These are phyloP conservation scores for Sylvietta virens DNA, from an alignment of 2,113 vertebrate species.

Conservation along the genomic window DNA sequence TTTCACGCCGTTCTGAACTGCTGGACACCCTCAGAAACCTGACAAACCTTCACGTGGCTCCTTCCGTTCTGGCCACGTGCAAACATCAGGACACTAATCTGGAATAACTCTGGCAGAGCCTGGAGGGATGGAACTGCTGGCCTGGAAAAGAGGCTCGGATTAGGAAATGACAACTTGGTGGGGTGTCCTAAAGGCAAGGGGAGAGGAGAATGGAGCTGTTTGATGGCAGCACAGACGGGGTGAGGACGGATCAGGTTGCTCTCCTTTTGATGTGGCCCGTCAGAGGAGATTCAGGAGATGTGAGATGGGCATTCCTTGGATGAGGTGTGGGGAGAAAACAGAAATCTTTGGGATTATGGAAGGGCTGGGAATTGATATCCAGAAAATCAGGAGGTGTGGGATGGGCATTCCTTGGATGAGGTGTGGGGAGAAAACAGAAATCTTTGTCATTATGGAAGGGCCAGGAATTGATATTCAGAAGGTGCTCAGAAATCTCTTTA, in stretches of 20 bases:
- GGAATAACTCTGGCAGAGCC: background rate
- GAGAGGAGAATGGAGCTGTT: background rate
- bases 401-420: background rate
- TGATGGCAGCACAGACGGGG: background rate
- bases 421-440: background rate
- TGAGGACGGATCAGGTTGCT: background rate
- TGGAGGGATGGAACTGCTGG: background rate
- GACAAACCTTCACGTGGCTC: no score
- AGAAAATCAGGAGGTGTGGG: background rate
- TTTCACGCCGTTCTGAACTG: no score
- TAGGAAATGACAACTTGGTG: background rate
- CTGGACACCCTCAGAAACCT: no score
- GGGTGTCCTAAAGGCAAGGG: background rate
- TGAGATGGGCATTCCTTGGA: accelerated
- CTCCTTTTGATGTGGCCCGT: background rate
- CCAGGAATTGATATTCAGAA: background rate
- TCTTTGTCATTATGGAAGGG: background rate
- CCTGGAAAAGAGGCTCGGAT: background rate
- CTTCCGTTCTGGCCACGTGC: no score
- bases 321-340: background rate
- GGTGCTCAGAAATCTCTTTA: background rate
- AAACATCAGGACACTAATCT: background rate
- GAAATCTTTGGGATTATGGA: background rate
- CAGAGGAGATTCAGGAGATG: background rate
- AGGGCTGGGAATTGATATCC: background rate